Evolutionary conservation across 2,888 invertebrate genomes (phyloP), one percentile per base, ranked within the genome.

Genomic region (Rhaphigaster nebulosa): DNA sequence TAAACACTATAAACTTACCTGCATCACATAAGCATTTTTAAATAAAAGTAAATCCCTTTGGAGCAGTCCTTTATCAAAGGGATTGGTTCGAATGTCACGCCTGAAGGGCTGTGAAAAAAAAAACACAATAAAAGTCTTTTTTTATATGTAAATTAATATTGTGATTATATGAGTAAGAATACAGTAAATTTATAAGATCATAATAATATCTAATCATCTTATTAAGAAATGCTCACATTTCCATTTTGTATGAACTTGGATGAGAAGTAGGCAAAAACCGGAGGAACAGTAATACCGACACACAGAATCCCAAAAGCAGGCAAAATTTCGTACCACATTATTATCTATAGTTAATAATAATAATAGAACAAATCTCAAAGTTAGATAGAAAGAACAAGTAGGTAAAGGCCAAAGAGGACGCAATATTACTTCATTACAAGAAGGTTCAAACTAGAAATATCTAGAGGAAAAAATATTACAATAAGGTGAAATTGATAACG

Each of bases 281-380:
- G 95, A 26, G 96, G 96, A 91, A 96, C 92, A 29, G 95, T 95
- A 92, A 96, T 90, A 3, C 94, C 95, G 70, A 94, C 95, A 87
- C 95, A 94, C 90, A 96, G 95, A 92, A 96, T 95, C 92, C 94
- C 94, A 92, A 95, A 95, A 93, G 95, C 95, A 26, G 96, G 96
- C 92, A 96, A 93, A 93, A 96, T 95, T 95, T 96, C 96, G 94
- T 95, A 96, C 96, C 96, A 96, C 96, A 96, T 96, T 93, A 92
- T 94, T 54, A 90, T 89, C 84, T 80, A 34, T 34, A 41, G 38
- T 12, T 45, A n/a, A 45, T 8, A 38, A 38, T n/a, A 38, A 76
- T 38, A 20, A 38, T 23, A 20, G 70, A 76, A 20, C 34, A 20
- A 76, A 76, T 20, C 23, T 34, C 38, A 18, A 76, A 76, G 20